Base-by-base conservation (phyloP, 92 coral and sea anemone genomes). In the Epizoanthus scotinus region DNA sequence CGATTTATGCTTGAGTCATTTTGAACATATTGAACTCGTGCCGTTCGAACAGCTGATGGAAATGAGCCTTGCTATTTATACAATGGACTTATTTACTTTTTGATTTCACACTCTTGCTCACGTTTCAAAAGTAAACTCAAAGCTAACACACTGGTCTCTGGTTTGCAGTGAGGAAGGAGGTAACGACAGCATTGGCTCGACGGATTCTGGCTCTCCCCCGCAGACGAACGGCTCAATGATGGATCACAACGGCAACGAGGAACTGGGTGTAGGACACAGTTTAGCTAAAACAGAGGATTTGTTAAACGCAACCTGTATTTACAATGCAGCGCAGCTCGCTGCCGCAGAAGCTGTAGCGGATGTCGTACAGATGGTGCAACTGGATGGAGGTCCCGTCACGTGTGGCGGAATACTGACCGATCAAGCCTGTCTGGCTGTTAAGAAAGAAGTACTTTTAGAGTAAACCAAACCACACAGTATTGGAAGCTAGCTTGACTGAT, bases 41-140 rank as follows among this genome's bases (percentile, higher is more conserved):
- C 52, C 52, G 55, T 78, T 70, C 54, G 54, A 70, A 87, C 87
- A 87, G 78, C 84, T 87, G 87, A 36, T 73, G 69, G 80, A 49
- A 82, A 73, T 52, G 49, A 67, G 47, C 67, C 87, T 70, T 78
- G 66, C 68, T 87, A 71, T 83, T 78, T 68, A 67, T 67, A 82
- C 86, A 82, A 78, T 28, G 60, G 60, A 7, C 42, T 52, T 86
- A 82, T 86, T 86, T 86, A 77, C 90, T 42, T 61, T 82, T 67
- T 18, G 29, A 47, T 83, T 83, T 79, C 73, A 77, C 73, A 77
- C 79, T 19, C 68, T 61, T 44, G 72, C 81, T 87, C 87, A 63
- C 68, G 77, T 83, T 83, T 52, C 90, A 78, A 77, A 78, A 63
- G 67, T 70, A 87, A 87, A 87, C 90, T 70, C 36, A 57, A 57